Conservation (phyloP, 2,113 vertebrate genomes). For the Nannospalax galili region DNA sequence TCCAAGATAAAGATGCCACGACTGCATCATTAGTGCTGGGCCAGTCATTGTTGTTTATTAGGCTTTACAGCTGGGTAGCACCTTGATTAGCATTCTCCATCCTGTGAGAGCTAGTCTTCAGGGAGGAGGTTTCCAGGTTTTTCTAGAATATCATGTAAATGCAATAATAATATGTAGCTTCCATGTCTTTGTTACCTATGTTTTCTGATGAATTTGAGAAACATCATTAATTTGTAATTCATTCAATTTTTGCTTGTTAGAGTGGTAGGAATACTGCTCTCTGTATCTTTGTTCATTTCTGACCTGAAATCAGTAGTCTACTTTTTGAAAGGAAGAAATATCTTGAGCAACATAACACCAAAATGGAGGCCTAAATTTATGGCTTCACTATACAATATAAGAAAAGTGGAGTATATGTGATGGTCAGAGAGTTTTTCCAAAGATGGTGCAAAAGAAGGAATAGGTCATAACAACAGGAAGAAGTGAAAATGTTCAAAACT, state of each 20-base stretch:
- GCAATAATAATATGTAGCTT: not conserved
- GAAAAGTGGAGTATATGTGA: not conserved
- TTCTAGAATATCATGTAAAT: not conserved
- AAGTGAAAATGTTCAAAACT: not conserved
- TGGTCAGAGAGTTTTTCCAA: not conserved
- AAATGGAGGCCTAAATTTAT: not conserved
- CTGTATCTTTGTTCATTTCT: not conserved
- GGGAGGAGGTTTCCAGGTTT: not conserved
- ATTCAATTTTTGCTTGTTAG: not conserved
- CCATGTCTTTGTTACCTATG: not conserved
- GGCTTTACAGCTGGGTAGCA: too few species aligned
- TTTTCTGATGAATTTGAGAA: not conserved
- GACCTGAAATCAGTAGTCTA: not conserved
- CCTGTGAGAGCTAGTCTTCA: too few species aligned
- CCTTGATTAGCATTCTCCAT: too few species aligned
- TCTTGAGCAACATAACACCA: not conserved
- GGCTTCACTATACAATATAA: not conserved
- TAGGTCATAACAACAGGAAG: not conserved
- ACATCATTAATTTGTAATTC: not conserved
- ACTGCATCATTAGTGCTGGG: too few species aligned
- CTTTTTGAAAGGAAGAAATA: conserved; percentile 3
- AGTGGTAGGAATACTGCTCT: not conserved
- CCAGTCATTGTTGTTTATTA: too few species aligned
- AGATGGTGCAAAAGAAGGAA: not conserved
- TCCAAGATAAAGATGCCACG: too few species aligned